Base-by-base conservation (phyloP, 2,888 invertebrate species). In the Ommatoiulus sabulosus region DNA sequence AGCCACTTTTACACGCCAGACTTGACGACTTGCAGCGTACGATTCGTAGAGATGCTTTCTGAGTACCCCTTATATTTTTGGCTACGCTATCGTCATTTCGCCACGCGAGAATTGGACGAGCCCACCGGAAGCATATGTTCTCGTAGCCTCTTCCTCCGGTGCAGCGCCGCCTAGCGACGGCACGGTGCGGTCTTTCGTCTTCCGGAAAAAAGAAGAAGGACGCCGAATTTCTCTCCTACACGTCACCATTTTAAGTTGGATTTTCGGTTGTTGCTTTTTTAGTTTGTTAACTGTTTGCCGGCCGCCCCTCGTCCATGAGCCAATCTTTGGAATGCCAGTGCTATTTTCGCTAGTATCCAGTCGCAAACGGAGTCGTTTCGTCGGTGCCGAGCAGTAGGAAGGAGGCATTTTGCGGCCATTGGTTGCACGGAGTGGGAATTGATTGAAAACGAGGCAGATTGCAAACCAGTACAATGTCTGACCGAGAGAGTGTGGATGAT, bases 401-500 rank as follows among this genome's bases (percentile, higher is more conserved):
- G 63, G 85, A 43, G 24, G 84, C 43, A 43, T 43, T 85, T 85
- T 43, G 85, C 43, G 44, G 85, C 44, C 85, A 85, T 85, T 85
- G 85, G 85, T 85, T 87, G 87, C 87, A 87, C 87, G 48, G 87
- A 48, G 43, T 85, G 44, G 44, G 17, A 85, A 85, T 85, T 85
- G 85, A 85, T 85, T 85, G 85, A 85, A 85, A 85, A 85, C 85
- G 43, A 85, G 85, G 85, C 85, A 85, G 85, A 85, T 85, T 44
- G 85, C 43, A 43, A 10, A 10, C 44, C 44, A 48, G 48, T 20
- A 52, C 87, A 5, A 93, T 93, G 93, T 93, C 93, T 92, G 93
- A 93, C 91, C 92, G 92, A 90, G 93, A 92, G 91, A 92, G 91
- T 91, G 92, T 92, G 91, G 93, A 92, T 91, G 92, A 93, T 90